phyloP scores from a whole-genome alignment of 2,797 vertebrate genomes.

The Pogoniulus pusillus region DNA sequence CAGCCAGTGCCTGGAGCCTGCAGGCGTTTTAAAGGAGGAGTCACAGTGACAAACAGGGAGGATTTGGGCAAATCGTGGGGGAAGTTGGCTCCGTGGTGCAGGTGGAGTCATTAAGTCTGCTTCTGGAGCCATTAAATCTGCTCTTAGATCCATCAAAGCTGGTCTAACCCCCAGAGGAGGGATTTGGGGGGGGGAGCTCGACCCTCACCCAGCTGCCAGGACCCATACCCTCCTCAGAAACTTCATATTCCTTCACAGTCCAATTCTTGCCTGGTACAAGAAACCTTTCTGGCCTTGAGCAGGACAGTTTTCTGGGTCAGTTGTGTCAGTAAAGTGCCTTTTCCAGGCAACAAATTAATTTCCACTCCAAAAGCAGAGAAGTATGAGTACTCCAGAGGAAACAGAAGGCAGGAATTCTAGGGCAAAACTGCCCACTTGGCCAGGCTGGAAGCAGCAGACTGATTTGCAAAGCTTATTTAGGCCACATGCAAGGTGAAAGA shows the following conservation, averaged over 20 bases:
- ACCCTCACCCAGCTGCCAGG: background rate
- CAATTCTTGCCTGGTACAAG: background rate
- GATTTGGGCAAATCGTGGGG: background rate
- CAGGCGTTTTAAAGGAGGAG: background rate
- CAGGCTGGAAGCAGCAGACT: background rate
- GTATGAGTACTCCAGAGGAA: background rate
- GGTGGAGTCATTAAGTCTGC: background rate
- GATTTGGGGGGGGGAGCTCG: background rate
- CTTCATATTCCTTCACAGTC: background rate
- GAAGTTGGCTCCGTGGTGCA: background rate
- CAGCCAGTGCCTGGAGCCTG: background rate
- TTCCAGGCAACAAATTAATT: background rate
- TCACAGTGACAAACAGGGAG: background rate
- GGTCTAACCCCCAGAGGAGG: fast-evolving
- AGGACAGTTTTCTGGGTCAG: background rate
- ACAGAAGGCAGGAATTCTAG: background rate
- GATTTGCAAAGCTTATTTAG: background rate
- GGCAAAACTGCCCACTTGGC: background rate
- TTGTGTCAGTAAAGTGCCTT: background rate
- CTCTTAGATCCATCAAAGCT: background rate
- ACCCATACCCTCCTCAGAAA: background rate
- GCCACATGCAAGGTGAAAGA: background rate
- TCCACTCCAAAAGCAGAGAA: background rate
- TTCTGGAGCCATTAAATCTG: background rate
- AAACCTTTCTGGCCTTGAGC: background rate